Evolutionary conservation across 2,797 vertebrate genomes (phyloP), one percentile per base, ranked within the genome.

Genomic region (Gymnodraco acuticeps): DNA sequence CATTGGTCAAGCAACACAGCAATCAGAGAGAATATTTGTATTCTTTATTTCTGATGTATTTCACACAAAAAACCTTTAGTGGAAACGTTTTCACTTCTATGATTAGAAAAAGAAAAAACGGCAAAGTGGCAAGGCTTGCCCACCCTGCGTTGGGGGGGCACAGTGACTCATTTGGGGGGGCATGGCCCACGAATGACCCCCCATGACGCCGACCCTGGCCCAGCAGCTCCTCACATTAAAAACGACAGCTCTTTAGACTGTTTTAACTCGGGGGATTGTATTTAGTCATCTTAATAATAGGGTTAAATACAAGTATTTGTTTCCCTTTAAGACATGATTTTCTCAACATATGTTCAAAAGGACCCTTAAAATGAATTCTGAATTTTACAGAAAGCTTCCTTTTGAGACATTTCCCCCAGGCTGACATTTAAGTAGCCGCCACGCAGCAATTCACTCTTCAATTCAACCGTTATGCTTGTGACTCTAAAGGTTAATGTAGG

Each of bases 401-500:
- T 19, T 65, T 50, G 20, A 20, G 27, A 66, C 14, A 41, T 12
- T 45, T 41, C 64, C 41, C 71, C 47, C 27, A 31, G 50, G 55
- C 31, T 76, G 58, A 53, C 52, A 75, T 83, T 62, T 72, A 46
- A 65, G 38, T 33, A 4, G 43, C 31, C 53, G 64, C 63, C 53
- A 42, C 65, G 41, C 19, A 68, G 60, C 43, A 38, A 10, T 15
- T 47, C 27, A 77, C 53, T 45, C 33, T 58, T 74, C 43, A 45
- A 73, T 75, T 60, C 65, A 50, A 42, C 31, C 33, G 52, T 74
- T 86, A 23, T 73, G 64, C 33, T 60, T 71, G 54, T 63, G 69
- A 61, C 46, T 62, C 61, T 66, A 31, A 80, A 70, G 70, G 79
- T 82, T 78, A 77, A 78, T 77, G 59, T 66, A 27, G 38, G 62